Evolutionary conservation across 2,888 invertebrate genomes (phyloP).

Genomic region (Cosmorhoe ocellata): DNA sequence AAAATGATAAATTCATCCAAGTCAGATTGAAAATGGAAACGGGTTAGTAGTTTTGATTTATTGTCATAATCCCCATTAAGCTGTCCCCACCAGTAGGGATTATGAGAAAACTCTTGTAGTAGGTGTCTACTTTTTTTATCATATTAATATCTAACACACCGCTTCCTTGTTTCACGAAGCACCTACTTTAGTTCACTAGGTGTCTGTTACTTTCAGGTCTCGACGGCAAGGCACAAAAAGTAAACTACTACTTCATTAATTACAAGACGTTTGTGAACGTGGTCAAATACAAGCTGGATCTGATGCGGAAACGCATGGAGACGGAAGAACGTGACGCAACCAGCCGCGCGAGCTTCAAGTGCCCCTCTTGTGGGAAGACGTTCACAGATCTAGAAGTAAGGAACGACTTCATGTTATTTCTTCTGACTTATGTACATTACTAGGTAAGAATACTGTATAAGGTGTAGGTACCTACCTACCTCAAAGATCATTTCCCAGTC

Average conservation of each 20-base stretch:
- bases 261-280: constrained; percentile 99
- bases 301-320: constrained; percentile 97
- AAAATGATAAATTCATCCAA: constrained; percentile 97
- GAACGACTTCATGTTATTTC: not conserved
- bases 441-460: too few relatives aligned
- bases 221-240: constrained; percentile 97
- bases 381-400: constrained; percentile 95
- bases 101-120: too few relatives aligned
- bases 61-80: too few relatives aligned
- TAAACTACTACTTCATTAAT: constrained; percentile 98
- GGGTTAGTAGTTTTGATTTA: too few relatives aligned
- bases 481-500: too few relatives aligned
- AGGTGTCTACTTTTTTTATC: too few relatives aligned
- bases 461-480: too few relatives aligned
- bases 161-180: too few relatives aligned
- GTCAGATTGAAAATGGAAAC: constrained; percentile 97
- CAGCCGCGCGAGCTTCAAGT: constrained; percentile 97
- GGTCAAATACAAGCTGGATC: constrained; percentile 97
- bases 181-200: too few relatives aligned
- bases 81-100: too few relatives aligned
- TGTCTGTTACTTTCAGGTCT: constrained; percentile 70
- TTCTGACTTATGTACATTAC: too few relatives aligned
- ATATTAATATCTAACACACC: too few relatives aligned
- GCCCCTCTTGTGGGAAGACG: constrained; percentile 94
- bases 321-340: constrained; percentile 97